Base-by-base conservation (phyloP, 2,888 invertebrate species). In the Anthrax anthrax region DNA sequence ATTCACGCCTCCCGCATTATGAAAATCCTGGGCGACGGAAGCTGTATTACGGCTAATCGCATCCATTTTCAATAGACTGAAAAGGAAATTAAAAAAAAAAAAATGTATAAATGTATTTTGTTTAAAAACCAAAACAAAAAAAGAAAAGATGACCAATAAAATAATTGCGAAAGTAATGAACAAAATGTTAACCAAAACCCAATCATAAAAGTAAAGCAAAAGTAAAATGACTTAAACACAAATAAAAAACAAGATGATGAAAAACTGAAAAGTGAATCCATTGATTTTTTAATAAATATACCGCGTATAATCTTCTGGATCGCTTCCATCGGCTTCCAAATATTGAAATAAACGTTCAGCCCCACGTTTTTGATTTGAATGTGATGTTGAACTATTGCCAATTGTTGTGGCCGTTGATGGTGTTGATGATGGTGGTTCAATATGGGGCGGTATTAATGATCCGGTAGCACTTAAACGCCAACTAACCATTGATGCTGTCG, bases 321-420 rank as follows among this genome's bases (percentile, higher is more conserved):
- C 80, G 47, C 80, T 80, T 56, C 80, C 80, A 70, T 81, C 81
- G 52, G 82, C 83, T 69, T 79, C 83, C 72, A 80, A 74, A 72
- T 78, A 83, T 59, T 76, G 81, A 70, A 81, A 81, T 46, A 81
- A 72, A 49, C 80, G 71, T 55, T 79, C 80, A 47, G 81, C 80
- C 52, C 81, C 81, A 54, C 76, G 75, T 59, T 70, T 69, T 58
- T 63, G 67, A 54, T 60, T 63, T 40, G 62, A 63, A 51, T 61
- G 57, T 49, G 65, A 62, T 46, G 66, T 60, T 52, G 54, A 46
- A 54, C 50, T 55, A 56, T 52, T 50, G 42, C 48, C 46, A 44
- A 46, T 43, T 42, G 42, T 29, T 16, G 45, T 19, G 18, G 37
- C 13, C 12, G n/a, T n/a, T 36, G 16, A 8, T 16, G 5, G 4